phyloP scores from a whole-genome alignment of 2,888 invertebrate species.

The Leuctra nigra region DNA sequence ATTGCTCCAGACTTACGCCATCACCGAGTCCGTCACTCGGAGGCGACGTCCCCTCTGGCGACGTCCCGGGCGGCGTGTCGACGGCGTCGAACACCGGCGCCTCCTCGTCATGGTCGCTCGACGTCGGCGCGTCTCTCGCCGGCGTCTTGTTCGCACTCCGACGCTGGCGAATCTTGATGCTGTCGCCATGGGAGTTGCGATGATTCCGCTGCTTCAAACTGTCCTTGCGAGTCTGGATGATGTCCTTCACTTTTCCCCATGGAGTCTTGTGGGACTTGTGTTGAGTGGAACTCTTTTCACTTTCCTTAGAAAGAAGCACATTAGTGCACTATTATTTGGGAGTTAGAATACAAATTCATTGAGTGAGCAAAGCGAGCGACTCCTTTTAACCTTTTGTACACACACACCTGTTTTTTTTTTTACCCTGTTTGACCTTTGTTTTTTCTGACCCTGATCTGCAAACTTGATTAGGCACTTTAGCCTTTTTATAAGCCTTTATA shows the following conservation, averaged over 20 bases:
- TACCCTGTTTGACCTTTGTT: too few species aligned
- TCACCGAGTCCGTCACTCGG: neutral
- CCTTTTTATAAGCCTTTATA: too few species aligned
- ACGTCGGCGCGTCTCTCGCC: slow-evolving; percentile 9
- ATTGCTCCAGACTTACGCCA: neutral
- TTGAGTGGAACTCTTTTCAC: slow-evolving; percentile 28
- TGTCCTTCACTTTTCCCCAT: slow-evolving; percentile 72
- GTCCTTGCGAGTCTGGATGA: slow-evolving; percentile 63
- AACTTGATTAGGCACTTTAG: too few species aligned
- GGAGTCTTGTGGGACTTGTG: slow-evolving; percentile 58
- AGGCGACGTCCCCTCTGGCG: slow-evolving; percentile 5
- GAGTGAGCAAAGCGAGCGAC: too few species aligned
- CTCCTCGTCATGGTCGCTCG: slow-evolving; percentile 21
- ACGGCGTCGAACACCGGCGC: neutral
- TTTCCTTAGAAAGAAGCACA: too few species aligned
- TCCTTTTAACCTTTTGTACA: too few species aligned
- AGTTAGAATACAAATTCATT: too few species aligned
- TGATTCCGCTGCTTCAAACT: slow-evolving; percentile 54
- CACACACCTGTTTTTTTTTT: too few species aligned
- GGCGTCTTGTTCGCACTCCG: slow-evolving; percentile 33
- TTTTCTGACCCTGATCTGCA: too few species aligned
- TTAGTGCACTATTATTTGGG: too few species aligned
- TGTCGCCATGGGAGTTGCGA: neutral
- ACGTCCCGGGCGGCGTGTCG: slow-evolving; percentile 10
- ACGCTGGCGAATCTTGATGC: slow-evolving; percentile 26